A percentile compares a stretch with the other conserved stretches of the same genome.
Conservation (phyloP, 1,140 invertebrate species). For the Fopius arisanus region DNA sequence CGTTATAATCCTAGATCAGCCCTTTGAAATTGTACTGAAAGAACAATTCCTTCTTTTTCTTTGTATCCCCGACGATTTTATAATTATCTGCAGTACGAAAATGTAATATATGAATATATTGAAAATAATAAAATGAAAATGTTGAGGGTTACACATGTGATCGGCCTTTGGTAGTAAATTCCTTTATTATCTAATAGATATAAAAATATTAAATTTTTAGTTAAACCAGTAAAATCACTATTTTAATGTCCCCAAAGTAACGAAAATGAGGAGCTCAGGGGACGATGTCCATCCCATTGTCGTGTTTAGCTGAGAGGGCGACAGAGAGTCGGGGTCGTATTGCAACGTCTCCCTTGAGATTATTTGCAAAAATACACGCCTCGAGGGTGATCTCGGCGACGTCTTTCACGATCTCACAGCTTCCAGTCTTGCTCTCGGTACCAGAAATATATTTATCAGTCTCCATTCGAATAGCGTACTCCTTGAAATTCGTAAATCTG, state of each 20-base stretch:
- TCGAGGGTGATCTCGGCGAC: slow-evolving; percentile 46
- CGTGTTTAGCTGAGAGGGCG: slow-evolving; percentile 41
- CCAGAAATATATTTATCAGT: slow-evolving; percentile 45
- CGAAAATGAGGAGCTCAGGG: slow-evolving; percentile 9
- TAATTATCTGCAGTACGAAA: too few relatives aligned
- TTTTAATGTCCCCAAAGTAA: neutral
- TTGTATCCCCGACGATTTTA: too few relatives aligned
- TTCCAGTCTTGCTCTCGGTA: slow-evolving; percentile 40
- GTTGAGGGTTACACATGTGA: neutral
- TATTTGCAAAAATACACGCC: slow-evolving; percentile 52
- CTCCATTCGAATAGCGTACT: slow-evolving; percentile 56
- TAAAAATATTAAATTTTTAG: neutral
- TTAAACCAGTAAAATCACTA: neutral
- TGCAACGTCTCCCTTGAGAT: slow-evolving; percentile 46
- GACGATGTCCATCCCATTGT: slow-evolving; percentile 30
- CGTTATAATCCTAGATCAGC: too few relatives aligned
- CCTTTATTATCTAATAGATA: neutral
- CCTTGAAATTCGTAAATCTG: slow-evolving; percentile 49
- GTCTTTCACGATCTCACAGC: slow-evolving; percentile 43
- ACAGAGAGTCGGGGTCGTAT: slow-evolving; percentile 40
- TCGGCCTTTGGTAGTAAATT: neutral
- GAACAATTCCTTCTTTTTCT: too few relatives aligned
- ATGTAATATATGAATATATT: too few relatives aligned
- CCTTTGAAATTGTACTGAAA: too few relatives aligned
- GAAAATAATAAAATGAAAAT: too few relatives aligned